Conservation (phyloP, 2,797 vertebrate genomes). For the Micropoecilia bifurca region DNA sequence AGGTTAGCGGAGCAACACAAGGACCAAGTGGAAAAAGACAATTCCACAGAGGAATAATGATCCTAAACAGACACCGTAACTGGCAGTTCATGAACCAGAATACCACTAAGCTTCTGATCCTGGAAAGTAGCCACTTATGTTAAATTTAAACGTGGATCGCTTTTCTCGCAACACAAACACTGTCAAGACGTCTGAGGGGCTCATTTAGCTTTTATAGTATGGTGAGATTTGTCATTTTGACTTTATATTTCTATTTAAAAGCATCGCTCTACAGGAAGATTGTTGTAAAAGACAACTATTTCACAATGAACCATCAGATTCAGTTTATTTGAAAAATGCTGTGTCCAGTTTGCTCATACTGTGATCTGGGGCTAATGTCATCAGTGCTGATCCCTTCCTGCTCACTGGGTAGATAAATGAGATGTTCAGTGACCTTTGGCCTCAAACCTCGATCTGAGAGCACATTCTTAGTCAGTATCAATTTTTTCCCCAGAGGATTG, state of each 20-base stretch:
- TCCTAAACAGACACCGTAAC: background rate
- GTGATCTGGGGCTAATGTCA: slow-evolving; percentile 69
- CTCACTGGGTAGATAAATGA: slow-evolving; percentile 71
- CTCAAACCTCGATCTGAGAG: slow-evolving; percentile 61
- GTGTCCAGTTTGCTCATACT: slow-evolving; percentile 52
- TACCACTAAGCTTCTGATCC: background rate
- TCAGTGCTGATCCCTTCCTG: slow-evolving; percentile 63
- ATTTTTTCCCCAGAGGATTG: slow-evolving; percentile 54
- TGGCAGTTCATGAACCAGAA: background rate
- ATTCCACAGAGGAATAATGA: background rate
- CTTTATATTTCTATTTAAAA: background rate
- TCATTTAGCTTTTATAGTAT: too few relatives aligned
- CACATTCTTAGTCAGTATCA: slow-evolving; percentile 52
- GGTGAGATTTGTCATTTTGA: background rate
- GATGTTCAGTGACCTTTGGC: slow-evolving; percentile 77
- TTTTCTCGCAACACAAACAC: too few relatives aligned
- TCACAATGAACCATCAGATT: slow-evolving; percentile 33
- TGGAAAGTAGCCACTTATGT: too few relatives aligned
- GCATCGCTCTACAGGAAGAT: background rate
- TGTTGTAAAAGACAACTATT: background rate
- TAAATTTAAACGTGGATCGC: too few relatives aligned
- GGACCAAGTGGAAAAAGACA: too few relatives aligned
- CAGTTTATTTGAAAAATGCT: slow-evolving; percentile 56
- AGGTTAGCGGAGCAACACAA: background rate
- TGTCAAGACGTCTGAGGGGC: too few relatives aligned